Conservation (phyloP, 2,888 invertebrate genomes). For the Luperina testacea region DNA sequence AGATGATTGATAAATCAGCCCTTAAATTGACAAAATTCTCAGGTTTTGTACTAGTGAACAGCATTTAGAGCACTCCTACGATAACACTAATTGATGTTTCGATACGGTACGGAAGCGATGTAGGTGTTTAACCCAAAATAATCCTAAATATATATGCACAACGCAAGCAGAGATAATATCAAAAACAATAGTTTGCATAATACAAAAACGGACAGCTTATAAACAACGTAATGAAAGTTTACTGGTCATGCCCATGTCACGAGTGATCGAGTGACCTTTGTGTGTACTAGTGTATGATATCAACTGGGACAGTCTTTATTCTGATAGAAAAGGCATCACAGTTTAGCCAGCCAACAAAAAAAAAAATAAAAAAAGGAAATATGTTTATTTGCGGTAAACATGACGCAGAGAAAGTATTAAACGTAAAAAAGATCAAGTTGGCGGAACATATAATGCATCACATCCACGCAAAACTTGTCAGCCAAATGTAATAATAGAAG, state of each 20-base stretch:
- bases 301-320: constrained; percentile 52
- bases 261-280: constrained; percentile 64
- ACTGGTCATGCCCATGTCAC: constrained; percentile 61
- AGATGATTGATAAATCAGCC: too few species aligned
- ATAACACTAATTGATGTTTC: too few species aligned
- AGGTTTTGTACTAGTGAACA: too few species aligned
- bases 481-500: too few species aligned
- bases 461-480: not conserved
- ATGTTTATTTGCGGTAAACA: not conserved
- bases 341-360: not conserved
- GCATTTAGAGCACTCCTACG: too few species aligned
- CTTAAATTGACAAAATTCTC: too few species aligned
- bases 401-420: not conserved
- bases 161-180: not conserved
- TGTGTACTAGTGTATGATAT: constrained; percentile 44
- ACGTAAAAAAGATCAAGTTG: not conserved
- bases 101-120: too few species aligned
- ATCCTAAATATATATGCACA: not conserved
- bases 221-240: constrained; percentile 56
- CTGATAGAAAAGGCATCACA: constrained; percentile 20
- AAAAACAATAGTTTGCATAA: constrained; percentile 33
- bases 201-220: constrained; percentile 60
- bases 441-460: not conserved
- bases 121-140: not conserved
- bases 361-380: too few species aligned